Conservation (phyloP, 53 echinoderm and acorn worm genomes). For the Crossaster papposus region DNA sequence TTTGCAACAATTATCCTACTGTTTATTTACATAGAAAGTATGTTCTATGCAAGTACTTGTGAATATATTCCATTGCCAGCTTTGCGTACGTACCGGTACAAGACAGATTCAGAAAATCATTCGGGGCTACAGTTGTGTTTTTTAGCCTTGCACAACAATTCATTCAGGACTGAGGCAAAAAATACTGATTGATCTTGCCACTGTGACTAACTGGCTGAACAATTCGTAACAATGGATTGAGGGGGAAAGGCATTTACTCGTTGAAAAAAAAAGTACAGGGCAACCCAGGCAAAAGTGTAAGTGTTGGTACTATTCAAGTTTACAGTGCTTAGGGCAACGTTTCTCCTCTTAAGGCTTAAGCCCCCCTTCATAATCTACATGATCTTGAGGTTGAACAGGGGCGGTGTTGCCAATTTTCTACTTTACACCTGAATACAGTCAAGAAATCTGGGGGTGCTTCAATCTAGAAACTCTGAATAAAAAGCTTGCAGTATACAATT, state of each 20-base stretch:
- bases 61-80: no score
- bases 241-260: conserved; percentile 6
- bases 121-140: conserved; percentile 11
- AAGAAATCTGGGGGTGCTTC: neutral
- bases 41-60: no score
- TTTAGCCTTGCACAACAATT: conserved; percentile 31
- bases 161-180: neutral
- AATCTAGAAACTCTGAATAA: neutral
- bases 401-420: neutral
- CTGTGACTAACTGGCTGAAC: conserved; percentile 37
- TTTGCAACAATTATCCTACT: no score
- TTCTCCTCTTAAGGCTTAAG: neutral
- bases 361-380: conserved; percentile 5
- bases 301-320: neutral
- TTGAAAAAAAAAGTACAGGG: conserved; percentile 19
- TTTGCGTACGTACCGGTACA: neutral
- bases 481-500: no score
- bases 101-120: conserved; percentile 1
- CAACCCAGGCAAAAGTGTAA: neutral
- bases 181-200: conserved; percentile 48
- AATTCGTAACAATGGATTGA: conserved; percentile 3
- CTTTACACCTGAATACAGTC: neutral
- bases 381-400: conserved; percentile 35
- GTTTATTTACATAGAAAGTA: no score
- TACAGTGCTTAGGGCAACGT: conserved; percentile 13